Conservation (phyloP, 2,797 vertebrate genomes). For the Pipistrellus kuhlii region DNA sequence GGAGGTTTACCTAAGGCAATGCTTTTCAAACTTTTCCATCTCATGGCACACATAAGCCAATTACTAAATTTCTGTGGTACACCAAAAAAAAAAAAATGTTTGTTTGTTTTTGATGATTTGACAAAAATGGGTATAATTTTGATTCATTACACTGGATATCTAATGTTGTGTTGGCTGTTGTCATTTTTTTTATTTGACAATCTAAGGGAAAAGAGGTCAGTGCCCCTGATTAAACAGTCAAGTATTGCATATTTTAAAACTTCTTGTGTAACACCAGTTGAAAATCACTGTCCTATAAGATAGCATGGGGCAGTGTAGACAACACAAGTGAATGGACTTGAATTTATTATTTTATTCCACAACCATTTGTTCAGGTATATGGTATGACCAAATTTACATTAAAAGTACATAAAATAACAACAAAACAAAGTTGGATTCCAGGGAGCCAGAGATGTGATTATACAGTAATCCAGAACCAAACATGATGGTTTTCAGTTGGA, state of each 20-base stretch:
- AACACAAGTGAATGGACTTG: background rate
- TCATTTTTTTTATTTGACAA: too few relatives aligned
- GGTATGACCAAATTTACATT: background rate
- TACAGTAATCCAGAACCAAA: background rate
- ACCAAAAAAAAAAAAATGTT: background rate
- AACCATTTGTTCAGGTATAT: background rate
- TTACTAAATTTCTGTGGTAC: background rate
- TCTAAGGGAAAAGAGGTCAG: too few relatives aligned
- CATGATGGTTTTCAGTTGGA: background rate
- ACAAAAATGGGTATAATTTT: background rate
- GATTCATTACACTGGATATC: background rate
- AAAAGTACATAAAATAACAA: background rate
- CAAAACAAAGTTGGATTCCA: background rate
- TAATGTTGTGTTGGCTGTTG: background rate
- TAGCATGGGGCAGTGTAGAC: background rate
- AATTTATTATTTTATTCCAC: background rate
- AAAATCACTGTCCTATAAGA: background rate
- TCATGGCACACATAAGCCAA: background rate
- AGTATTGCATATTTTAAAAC: too few relatives aligned
- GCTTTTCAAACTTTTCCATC: background rate
- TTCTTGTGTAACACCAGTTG: too few relatives aligned
- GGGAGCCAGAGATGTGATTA: background rate
- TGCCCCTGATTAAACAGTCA: too few relatives aligned
- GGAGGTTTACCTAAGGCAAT: background rate
- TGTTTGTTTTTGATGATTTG: background rate